These are phyloP conservation scores for Rhagophthalmus giganteus DNA, from an alignment of 2,888 invertebrate genomes.

Conservation along the genomic window DNA sequence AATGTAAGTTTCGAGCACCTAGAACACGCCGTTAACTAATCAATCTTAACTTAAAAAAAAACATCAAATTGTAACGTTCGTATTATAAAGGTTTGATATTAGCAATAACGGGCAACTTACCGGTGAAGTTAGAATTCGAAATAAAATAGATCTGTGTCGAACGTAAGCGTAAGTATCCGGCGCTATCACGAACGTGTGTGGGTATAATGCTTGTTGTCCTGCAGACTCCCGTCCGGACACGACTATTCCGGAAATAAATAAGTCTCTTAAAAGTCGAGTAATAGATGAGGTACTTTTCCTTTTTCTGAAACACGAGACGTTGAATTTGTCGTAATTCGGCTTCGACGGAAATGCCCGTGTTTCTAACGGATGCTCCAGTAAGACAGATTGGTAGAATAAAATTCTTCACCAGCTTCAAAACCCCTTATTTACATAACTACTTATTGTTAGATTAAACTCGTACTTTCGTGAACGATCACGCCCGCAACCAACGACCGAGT, in stretches of 20 bases:
- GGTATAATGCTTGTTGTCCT: conserved; percentile 30
- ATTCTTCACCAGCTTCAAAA: too few species aligned
- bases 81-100: too few species aligned
- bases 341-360: conserved; percentile 13
- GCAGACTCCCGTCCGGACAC: conserved; percentile 36
- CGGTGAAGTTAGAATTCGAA: too few species aligned
- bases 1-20: too few species aligned
- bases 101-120: too few species aligned
- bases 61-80: too few species aligned
- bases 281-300: conserved; percentile 21
- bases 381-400: conserved; percentile 10
- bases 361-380: conserved; percentile 12
- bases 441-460: too few species aligned
- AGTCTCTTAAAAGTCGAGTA: conserved; percentile 38
- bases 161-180: neutral
- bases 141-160: neutral
- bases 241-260: conserved; percentile 40
- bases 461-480: too few species aligned
- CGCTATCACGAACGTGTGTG: conserved; percentile 12
- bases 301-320: conserved; percentile 16
- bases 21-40: too few species aligned
- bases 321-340: conserved; percentile 20
- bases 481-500: too few species aligned
- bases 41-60: too few species aligned
- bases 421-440: too few species aligned